Evolutionary conservation across 2,113 vertebrate species (phyloP).

Genomic region (Microcebus jonahi): DNA sequence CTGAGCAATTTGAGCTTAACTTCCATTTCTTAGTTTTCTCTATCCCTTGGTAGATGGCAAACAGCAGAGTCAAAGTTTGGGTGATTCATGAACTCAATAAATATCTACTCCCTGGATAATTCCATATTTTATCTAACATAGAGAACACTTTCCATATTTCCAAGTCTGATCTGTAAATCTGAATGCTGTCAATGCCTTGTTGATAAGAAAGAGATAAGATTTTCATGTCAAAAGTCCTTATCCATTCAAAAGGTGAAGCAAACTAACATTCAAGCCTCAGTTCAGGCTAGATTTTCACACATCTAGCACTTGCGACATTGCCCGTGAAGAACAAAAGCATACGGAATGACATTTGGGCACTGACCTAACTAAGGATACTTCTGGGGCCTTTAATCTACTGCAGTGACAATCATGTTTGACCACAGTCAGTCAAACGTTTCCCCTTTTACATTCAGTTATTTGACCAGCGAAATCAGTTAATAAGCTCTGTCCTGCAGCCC

Average conservation of each 20-base stretch:
- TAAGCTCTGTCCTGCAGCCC: slow-evolving; percentile 58
- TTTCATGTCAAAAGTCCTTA: not conserved
- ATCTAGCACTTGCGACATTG: not conserved
- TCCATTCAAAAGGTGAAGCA: not conserved
- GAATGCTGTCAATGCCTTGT: slow-evolving; percentile 4
- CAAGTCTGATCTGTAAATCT: not conserved
- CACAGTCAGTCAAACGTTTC: slow-evolving; percentile 64
- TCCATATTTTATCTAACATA: not conserved
- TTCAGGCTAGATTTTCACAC: slow-evolving; percentile 25
- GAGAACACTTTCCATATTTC: not conserved
- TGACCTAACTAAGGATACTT: slow-evolving; percentile 56
- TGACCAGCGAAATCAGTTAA: slow-evolving; percentile 68
- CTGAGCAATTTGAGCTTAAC: not conserved
- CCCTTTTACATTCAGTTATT: slow-evolving; percentile 68
- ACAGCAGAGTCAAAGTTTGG: not conserved
- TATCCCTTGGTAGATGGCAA: not conserved
- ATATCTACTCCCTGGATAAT: not conserved
- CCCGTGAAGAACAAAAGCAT: slow-evolving; percentile 44
- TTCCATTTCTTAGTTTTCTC: not conserved
- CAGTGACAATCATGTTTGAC: slow-evolving; percentile 63
- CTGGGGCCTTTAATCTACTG: slow-evolving; percentile 62
- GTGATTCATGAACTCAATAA: not conserved
- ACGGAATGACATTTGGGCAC: slow-evolving; percentile 52
- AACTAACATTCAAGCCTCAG: not conserved
- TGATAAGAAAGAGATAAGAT: not conserved